Conservation (phyloP, 2,797 vertebrate species). For the Sebastes diploproa region DNA sequence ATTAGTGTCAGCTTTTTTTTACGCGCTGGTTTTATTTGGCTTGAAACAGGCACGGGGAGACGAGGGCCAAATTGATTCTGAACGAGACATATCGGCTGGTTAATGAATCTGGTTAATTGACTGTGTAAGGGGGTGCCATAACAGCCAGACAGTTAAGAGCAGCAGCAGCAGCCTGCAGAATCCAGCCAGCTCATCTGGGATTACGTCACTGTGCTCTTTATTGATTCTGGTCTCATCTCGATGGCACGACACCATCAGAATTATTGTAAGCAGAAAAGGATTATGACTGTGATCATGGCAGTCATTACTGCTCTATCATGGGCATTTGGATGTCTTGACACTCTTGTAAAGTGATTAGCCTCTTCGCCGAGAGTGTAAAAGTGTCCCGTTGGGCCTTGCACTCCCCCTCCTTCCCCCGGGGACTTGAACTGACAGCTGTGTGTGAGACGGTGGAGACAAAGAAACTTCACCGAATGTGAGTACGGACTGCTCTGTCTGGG, state of each 20-base stretch:
- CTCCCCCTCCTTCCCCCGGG: slow-evolving; percentile 2
- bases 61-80: slow-evolving; percentile 79
- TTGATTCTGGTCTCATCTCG: slow-evolving; percentile 67
- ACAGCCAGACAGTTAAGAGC: slow-evolving; percentile 64
- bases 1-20: slow-evolving; percentile 74
- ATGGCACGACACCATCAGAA: slow-evolving; percentile 60
- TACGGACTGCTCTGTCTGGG: not conserved
- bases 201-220: slow-evolving; percentile 65
- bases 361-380: slow-evolving; percentile 34
- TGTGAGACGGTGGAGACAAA: slow-evolving; percentile 45
- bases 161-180: slow-evolving; percentile 53
- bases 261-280: slow-evolving; percentile 54
- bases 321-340: slow-evolving; percentile 62
- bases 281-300: slow-evolving; percentile 51
- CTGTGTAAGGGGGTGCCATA: slow-evolving; percentile 76
- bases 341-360: slow-evolving; percentile 75
- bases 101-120: slow-evolving; percentile 85
- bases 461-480: slow-evolving; percentile 19
- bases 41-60: slow-evolving; percentile 69
- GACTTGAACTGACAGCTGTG: slow-evolving; percentile 41
- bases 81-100: slow-evolving; percentile 74
- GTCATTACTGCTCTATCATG: slow-evolving; percentile 60
- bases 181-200: slow-evolving; percentile 37
- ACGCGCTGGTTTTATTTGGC: slow-evolving; percentile 73
- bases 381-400: slow-evolving; percentile 49